These are phyloP conservation scores for Sphinx pinastri DNA, from an alignment of 2,888 invertebrate genomes.

Conservation along the genomic window DNA sequence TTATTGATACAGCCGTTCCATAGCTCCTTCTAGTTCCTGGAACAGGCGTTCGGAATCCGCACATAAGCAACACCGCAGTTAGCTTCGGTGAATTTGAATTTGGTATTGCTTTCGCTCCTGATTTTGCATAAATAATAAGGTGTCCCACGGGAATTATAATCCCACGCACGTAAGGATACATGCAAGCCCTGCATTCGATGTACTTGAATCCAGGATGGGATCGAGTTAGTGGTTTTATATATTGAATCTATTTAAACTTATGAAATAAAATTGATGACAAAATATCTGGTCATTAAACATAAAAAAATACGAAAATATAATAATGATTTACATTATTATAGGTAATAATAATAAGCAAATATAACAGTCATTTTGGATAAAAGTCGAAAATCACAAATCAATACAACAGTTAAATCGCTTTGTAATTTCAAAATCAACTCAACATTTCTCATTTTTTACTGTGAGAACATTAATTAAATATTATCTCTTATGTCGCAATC, in stretches of 20 bases:
- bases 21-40: background rate
- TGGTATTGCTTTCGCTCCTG: conserved; percentile 15
- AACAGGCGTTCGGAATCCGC: background rate
- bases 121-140: conserved; percentile 13
- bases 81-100: conserved; percentile 2
- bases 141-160: conserved; percentile 17
- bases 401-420: background rate
- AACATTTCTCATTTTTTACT: background rate
- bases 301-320: too few species aligned
- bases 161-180: background rate
- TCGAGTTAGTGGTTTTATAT: too few species aligned
- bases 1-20: too few species aligned
- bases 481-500: background rate
- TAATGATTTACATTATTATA: too few species aligned
- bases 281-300: too few species aligned
- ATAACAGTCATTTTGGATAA: too few species aligned
- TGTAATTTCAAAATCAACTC: background rate
- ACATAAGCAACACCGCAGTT: background rate
- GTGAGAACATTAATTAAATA: background rate
- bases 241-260: too few species aligned
- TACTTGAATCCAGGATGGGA: background rate
- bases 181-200: background rate
- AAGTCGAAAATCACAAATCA: too few species aligned
- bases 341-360: too few species aligned
- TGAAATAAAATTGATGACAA: too few species aligned